These are phyloP conservation scores for Bombycilla garrulus DNA, from an alignment of 2,113 vertebrate species.

Conservation along the genomic window DNA sequence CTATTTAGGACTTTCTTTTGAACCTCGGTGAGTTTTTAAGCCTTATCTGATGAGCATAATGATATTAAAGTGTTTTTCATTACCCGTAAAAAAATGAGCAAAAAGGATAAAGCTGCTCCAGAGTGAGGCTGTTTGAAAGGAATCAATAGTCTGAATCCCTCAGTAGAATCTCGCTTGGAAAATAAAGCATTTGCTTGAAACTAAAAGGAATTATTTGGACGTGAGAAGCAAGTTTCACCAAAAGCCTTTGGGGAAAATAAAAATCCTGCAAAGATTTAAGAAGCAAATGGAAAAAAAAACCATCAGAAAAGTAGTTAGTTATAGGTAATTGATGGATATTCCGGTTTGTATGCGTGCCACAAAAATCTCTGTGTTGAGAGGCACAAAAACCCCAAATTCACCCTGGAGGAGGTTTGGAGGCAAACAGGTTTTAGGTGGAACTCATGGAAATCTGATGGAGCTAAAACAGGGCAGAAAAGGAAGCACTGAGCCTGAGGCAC, in stretches of 20 bases:
- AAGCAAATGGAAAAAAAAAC: not conserved
- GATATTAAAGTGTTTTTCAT: slow-evolving; percentile 65
- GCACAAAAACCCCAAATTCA: not conserved
- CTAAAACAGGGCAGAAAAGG: not conserved
- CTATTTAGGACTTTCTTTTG: slow-evolving; percentile 37
- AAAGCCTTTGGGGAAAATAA: not conserved
- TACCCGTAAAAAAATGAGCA: slow-evolving; percentile 52
- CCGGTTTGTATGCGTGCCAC: rapidly evolving
- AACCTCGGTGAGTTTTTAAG: slow-evolving; percentile 27
- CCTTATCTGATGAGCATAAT: slow-evolving; percentile 59
- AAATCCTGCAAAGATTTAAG: not conserved
- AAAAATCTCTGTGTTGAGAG: not conserved
- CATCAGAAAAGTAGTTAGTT: not conserved
- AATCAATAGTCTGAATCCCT: slow-evolving; percentile 45
- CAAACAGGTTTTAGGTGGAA: not conserved
- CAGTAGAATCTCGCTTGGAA: not conserved
- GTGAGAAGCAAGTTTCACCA: not conserved
- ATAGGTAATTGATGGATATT: not conserved
- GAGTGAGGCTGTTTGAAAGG: not conserved
- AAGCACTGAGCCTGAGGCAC: not conserved
- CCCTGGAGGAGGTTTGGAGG: not conserved
- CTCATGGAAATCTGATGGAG: not conserved
- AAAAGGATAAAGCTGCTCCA: slow-evolving; percentile 2
- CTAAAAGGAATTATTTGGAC: not conserved
- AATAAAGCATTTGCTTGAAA: not conserved